These are phyloP conservation scores for Chaetops frenatus DNA, from an alignment of 2,113 vertebrate genomes.

Conservation along the genomic window DNA sequence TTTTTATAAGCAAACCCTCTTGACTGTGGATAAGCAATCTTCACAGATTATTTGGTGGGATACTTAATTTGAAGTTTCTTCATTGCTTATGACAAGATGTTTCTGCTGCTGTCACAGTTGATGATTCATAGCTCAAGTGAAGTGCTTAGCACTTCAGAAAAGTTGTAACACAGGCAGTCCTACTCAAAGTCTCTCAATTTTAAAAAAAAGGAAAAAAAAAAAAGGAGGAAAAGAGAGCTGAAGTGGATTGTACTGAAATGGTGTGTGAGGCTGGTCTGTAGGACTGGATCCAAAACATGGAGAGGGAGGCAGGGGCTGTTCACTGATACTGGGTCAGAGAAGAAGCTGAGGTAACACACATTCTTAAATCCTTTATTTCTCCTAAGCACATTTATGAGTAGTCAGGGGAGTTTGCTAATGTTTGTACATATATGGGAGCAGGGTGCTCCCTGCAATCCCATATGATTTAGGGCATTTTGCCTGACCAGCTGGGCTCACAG, in stretches of 20 bases:
- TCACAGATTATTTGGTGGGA: slow-evolving; percentile 25
- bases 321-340: neutral
- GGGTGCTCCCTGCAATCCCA: accelerated
- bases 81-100: slow-evolving; percentile 51
- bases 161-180: neutral
- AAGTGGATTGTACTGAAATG: neutral
- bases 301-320: neutral
- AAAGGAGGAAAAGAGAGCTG: neutral
- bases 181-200: neutral
- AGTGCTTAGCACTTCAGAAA: slow-evolving; percentile 34
- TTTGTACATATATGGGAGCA: neutral
- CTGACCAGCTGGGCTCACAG: neutral
- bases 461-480: neutral
- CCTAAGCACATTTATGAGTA: neutral
- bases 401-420: neutral
- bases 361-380: neutral
- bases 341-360: neutral
- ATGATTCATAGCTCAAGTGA: slow-evolving; percentile 49
- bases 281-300: neutral
- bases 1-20: slow-evolving; percentile 8
- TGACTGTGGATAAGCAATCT: slow-evolving; percentile 7
- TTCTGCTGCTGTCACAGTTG: slow-evolving; percentile 48
- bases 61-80: slow-evolving; percentile 50
- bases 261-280: neutral
- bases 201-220: neutral